These are phyloP conservation scores for Eupleurogrammus muticus DNA, from an alignment of 2,797 vertebrate species.

Conservation along the genomic window DNA sequence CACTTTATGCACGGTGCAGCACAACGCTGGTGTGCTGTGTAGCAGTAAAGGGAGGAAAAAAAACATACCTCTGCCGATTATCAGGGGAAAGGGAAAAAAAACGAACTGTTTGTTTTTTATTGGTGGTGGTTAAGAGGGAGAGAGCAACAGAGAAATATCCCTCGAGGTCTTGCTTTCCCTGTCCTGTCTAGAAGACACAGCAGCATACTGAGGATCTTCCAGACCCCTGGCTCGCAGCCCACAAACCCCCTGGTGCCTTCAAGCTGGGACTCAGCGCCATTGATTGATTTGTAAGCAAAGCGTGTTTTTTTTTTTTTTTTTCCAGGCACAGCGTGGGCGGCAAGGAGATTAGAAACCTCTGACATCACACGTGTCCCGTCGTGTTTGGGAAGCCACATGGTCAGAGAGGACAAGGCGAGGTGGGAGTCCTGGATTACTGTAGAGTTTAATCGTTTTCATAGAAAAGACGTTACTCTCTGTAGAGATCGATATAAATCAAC, in stretches of 20 bases:
- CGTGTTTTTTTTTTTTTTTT: slow-evolving; percentile 31
- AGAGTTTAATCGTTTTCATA: slow-evolving; percentile 20
- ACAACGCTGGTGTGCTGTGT: slow-evolving; percentile 28
- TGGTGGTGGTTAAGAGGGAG: slow-evolving; percentile 38
- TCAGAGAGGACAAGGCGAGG: slow-evolving; percentile 23
- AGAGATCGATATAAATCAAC: slow-evolving; percentile 2
- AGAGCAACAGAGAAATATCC: slow-evolving; percentile 16
- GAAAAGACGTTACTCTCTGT: neutral
- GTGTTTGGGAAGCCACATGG: slow-evolving; percentile 31
- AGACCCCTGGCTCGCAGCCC: slow-evolving; percentile 20
- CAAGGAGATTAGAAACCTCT: slow-evolving; percentile 38
- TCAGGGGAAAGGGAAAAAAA: slow-evolving; percentile 40
- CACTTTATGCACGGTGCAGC: slow-evolving; percentile 39
- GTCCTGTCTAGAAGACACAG: slow-evolving; percentile 35
- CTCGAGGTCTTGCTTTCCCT: slow-evolving; percentile 16
- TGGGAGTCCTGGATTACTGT: slow-evolving; percentile 24
- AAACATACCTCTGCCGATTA: slow-evolving; percentile 27
- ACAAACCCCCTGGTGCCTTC: neutral
- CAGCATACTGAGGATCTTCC: slow-evolving; percentile 1
- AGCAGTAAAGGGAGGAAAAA: slow-evolving; percentile 10
- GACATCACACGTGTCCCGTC: slow-evolving; percentile 29
- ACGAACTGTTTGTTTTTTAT: slow-evolving; percentile 41
- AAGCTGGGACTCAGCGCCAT: slow-evolving; percentile 22
- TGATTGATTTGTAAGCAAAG: slow-evolving; percentile 46
- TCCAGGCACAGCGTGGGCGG: slow-evolving; percentile 15